A percentile compares a stretch with the other conserved stretches of the same genome.
Conservation (phyloP, 2,797 vertebrate species). For the Ciconia nigra region DNA sequence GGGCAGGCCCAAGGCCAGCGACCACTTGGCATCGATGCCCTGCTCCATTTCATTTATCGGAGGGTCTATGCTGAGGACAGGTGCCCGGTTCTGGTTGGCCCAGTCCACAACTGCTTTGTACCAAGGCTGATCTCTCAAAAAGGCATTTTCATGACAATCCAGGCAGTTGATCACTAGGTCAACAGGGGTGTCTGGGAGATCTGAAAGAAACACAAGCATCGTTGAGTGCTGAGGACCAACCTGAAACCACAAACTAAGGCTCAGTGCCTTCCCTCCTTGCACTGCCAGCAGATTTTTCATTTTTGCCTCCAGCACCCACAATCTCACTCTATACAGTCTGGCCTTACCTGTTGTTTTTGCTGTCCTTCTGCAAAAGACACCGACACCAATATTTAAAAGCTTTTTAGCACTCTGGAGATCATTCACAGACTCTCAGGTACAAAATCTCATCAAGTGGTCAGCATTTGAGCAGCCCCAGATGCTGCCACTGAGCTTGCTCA, state of each 20-base stretch:
- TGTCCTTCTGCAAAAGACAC: neutral
- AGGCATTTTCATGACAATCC: conserved; percentile 95
- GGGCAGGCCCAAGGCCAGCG: conserved; percentile 91
- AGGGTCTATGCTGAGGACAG: conserved; percentile 95
- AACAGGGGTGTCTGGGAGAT: conserved; percentile 92
- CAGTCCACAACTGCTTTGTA: conserved; percentile 93
- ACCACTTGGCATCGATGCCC: conserved; percentile 96
- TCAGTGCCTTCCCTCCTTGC: neutral
- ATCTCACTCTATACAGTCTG: fast-evolving
- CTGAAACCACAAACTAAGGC: fast-evolving
- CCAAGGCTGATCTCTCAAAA: conserved; percentile 95
- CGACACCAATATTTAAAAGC: neutral
- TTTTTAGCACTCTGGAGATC: neutral
- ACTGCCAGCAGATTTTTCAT: neutral
- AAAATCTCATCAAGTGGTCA: neutral
- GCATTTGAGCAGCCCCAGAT: neutral
- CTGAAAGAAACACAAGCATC: conserved; percentile 64
- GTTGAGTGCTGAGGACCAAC: neutral
- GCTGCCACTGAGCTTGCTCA: neutral
- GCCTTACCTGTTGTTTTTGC: neutral
- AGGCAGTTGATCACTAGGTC: conserved; percentile 98
- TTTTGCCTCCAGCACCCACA: neutral
- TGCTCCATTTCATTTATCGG: conserved; percentile 86
- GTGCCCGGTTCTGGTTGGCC: conserved; percentile 96
- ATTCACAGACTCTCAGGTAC: neutral